Base-by-base conservation (phyloP, 1,140 invertebrate genomes). In the Lordiphosa collinella region DNA sequence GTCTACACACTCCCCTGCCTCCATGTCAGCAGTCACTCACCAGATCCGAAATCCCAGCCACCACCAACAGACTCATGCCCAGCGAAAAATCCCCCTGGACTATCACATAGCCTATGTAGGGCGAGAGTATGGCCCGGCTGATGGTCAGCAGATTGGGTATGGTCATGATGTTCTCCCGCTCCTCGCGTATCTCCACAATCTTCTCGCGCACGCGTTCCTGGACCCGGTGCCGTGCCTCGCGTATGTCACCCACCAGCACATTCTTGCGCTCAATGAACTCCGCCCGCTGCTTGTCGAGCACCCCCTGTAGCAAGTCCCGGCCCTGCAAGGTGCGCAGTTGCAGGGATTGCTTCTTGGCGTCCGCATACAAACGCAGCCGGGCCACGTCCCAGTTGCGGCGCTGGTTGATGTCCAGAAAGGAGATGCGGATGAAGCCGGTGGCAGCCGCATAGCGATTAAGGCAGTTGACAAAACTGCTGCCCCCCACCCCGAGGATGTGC, bases 71-170 rank as follows among this genome's bases (percentile, higher is more conserved):
- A 31, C 91, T 92, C 44, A 96, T 90, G 4, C 96, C 95, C 40
- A 92, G 88, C 12, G 91, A 88, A 90, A 93, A 98, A 62, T 95
- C 90, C 35, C 94, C 92, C 75, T 95, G 92, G 1, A 96, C 86
- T 46, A 95, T 91, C 18, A 96, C 90, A 90, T 96, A 96, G 29
- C 95, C 95, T 32, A 99, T 90, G 85, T 94, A 94, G 9, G 97
- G 97, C 4, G 97, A 95, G 46, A 95, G 90, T 3, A 92, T 88
- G 75, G 99, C 98, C 75, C 98, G 91, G 25, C 93, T 91, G 7
- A 96, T 90, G 88, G 96, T 98, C 37, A 99, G 89, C 29, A 96
- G 90, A 90, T 99, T 99, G 25, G 98, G 97, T 67, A 99, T 91
- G 0, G 97, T 99, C 89, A 95, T 94, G 54, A 98, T 93, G 90